A percentile compares a stretch with the other conserved stretches of the same genome.
phyloP scores from a whole-genome alignment of 2,888 invertebrate genomes.

The Ophion costatus region DNA sequence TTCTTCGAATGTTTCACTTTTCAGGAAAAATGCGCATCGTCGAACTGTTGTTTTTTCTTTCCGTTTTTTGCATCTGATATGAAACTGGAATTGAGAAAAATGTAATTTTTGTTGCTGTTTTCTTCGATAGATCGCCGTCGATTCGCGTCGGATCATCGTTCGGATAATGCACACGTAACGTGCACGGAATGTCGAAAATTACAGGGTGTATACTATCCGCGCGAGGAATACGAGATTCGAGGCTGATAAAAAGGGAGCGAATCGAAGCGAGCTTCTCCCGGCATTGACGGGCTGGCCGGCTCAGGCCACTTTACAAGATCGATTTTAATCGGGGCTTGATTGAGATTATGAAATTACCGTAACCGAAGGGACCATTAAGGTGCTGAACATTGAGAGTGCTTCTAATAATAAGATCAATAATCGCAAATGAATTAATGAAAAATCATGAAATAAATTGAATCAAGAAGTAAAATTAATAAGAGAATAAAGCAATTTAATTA shows the following conservation, averaged over 20 bases:
- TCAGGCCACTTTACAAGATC: slow-evolving; percentile 76
- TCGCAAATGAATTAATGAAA: background rate
- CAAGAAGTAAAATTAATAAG: background rate
- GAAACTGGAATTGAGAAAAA: slow-evolving; percentile 75
- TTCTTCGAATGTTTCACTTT: background rate
- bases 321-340: slow-evolving; percentile 78
- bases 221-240: slow-evolving; percentile 78
- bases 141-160: slow-evolving; percentile 75
- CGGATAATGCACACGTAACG: slow-evolving; percentile 74
- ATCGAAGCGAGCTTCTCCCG: background rate
- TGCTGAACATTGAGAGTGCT: background rate
- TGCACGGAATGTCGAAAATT: slow-evolving; percentile 81
- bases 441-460: background rate
- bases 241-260: slow-evolving; percentile 72
- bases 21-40: background rate
- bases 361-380: slow-evolving; percentile 67
- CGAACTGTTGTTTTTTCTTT: background rate
- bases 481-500: background rate
- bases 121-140: slow-evolving; percentile 73
- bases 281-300: slow-evolving; percentile 11
- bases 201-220: slow-evolving; percentile 79
- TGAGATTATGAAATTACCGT: slow-evolving; percentile 76
- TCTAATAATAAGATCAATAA: background rate
- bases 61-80: background rate
- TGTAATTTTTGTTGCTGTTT: slow-evolving; percentile 15